Percentiles rank a stretch among this genome's conserved stretches.
Conservation (phyloP, 2,113 vertebrate genomes). For the Cromileptes altivelis region DNA sequence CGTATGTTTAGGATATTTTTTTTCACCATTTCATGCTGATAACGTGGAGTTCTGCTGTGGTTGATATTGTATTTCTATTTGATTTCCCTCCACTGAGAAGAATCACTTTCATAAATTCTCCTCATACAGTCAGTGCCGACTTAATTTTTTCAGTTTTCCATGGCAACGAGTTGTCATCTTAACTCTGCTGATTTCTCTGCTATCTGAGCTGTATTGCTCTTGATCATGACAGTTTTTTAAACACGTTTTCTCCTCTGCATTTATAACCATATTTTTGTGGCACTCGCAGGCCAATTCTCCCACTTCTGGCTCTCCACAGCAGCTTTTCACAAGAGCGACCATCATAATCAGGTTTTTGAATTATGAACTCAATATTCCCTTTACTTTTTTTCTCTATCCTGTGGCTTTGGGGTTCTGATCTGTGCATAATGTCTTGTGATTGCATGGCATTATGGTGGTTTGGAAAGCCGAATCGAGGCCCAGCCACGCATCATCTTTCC, state of each 20-base stretch:
- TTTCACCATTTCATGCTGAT: conserved; percentile 74
- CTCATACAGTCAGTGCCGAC: conserved; percentile 44
- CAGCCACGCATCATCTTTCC: conserved; percentile 83
- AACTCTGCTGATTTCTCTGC: conserved; percentile 64
- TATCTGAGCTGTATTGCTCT: conserved; percentile 68
- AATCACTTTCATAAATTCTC: conserved; percentile 66
- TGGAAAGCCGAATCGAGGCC: conserved; percentile 77
- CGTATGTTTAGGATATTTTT: conserved; percentile 66
- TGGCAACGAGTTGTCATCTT: conserved; percentile 70
- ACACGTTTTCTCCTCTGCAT: conserved; percentile 69
- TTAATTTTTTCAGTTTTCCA: conserved; percentile 65
- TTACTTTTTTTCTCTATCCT: conserved; percentile 62
- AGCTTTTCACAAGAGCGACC: conserved; percentile 76
- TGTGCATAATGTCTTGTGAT: conserved; percentile 87
- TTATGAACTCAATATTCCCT: conserved; percentile 77
- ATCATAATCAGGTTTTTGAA: conserved; percentile 83
- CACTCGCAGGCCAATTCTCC: conserved; percentile 76
- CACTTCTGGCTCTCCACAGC: conserved; percentile 76
- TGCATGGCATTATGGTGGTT: conserved; percentile 82
- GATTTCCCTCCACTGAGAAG: conserved; percentile 67
- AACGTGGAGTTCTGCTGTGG: conserved; percentile 64
- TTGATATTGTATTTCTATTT: conserved; percentile 69
- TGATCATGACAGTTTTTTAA: conserved; percentile 76
- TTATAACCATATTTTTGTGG: conserved; percentile 73
- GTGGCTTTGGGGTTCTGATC: conserved; percentile 83